phyloP scores from a whole-genome alignment of 2,888 invertebrate species.

The Gibbula magus region DNA sequence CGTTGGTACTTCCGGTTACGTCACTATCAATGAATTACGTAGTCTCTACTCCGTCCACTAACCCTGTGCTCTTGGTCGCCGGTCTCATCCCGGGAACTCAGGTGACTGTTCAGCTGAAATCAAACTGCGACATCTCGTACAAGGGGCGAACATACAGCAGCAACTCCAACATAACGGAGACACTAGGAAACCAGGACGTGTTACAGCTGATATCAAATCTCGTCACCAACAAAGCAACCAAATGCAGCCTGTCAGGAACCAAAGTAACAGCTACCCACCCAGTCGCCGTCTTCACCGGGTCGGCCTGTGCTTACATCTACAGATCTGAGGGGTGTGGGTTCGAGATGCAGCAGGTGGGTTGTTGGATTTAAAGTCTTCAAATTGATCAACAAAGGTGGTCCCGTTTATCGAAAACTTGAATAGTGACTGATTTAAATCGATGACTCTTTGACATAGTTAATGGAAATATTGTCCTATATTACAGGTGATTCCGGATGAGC shows the following conservation, averaged over 20 bases:
- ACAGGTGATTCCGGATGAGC: slow-evolving; percentile 14
- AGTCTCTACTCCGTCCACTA: background rate
- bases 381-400: no score
- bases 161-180: background rate
- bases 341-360: slow-evolving; percentile 4
- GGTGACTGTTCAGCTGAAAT: background rate
- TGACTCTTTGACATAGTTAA: no score
- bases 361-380: no score
- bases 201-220: background rate
- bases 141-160: background rate
- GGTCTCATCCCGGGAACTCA: background rate
- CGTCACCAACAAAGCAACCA: background rate
- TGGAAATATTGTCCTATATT: background rate
- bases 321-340: background rate
- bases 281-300: slow-evolving; percentile 11
- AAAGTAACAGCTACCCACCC: background rate
- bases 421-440: no score
- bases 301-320: background rate
- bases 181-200: background rate
- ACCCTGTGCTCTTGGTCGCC: background rate
- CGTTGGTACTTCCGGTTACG: background rate
- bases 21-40: background rate
- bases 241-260: background rate
- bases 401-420: no score
- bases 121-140: background rate